phyloP scores from a whole-genome alignment of 2,888 invertebrate species.

The Muscina levida region DNA sequence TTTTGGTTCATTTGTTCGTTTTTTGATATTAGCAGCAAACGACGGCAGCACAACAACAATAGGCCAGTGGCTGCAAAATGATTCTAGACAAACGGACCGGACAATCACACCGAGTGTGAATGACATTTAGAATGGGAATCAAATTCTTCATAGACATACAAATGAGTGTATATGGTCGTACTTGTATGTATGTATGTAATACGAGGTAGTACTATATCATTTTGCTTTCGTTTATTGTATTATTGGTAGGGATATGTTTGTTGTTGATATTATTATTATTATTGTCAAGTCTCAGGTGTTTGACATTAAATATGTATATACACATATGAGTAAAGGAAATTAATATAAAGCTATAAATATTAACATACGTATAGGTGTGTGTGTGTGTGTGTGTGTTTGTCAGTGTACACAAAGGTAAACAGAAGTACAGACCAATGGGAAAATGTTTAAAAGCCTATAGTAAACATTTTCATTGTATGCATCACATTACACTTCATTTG shows the following conservation, averaged over 20 bases:
- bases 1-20: background rate
- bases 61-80: conserved; percentile 11
- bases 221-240: background rate
- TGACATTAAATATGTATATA: conserved; percentile 44
- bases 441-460: too few relatives aligned
- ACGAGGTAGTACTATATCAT: background rate
- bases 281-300: conserved; percentile 46
- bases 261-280: background rate
- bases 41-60: conserved; percentile 8
- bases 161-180: background rate
- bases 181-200: background rate
- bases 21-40: background rate
- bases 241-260: background rate
- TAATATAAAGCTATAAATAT: background rate
- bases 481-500: too few relatives aligned
- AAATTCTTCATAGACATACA: background rate
- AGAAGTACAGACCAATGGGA: too few relatives aligned
- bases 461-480: too few relatives aligned
- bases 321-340: background rate
- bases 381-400: too few relatives aligned
- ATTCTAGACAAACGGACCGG: conserved; percentile 42
- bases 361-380: too few relatives aligned
- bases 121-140: conserved; percentile 48
- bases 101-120: conserved; percentile 62
- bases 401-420: too few relatives aligned